Percentiles rank a stretch among this genome's conserved stretches.
Evolutionary conservation across 2,113 vertebrate species (phyloP).

Genomic region (Tamias sibiricus): DNA sequence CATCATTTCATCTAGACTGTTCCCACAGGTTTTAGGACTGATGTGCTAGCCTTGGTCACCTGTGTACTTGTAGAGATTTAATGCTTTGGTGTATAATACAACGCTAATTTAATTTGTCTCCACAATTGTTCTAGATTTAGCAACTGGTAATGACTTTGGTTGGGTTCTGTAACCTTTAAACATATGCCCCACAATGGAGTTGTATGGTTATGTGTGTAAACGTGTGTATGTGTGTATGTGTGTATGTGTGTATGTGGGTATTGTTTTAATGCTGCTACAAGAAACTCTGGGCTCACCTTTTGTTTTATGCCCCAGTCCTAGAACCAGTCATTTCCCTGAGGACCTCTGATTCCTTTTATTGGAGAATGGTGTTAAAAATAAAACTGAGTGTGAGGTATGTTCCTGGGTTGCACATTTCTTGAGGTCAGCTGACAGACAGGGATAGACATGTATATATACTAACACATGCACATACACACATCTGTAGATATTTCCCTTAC

Average conservation of each 20-base stretch:
- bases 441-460: neutral
- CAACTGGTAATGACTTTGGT: neutral
- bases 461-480: no score
- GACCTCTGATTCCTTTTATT: no score
- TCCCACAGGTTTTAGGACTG: no score
- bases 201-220: neutral
- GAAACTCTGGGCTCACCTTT: no score
- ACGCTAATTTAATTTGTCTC: neutral
- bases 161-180: neutral
- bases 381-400: neutral
- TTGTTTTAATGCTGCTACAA: neutral
- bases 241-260: neutral
- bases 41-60: neutral
- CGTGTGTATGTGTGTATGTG: neutral
- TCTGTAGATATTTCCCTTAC: no score
- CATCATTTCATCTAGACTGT: neutral
- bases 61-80: neutral
- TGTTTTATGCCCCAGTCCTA: neutral
- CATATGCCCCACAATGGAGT: no score
- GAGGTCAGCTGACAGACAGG: neutral
- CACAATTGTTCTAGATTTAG: neutral
- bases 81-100: no score
- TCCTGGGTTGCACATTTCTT: neutral
- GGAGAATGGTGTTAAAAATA: no score
- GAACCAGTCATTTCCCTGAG: neutral